phyloP scores from a whole-genome alignment of 2,113 vertebrate genomes.

The Puntigrus tetrazona region DNA sequence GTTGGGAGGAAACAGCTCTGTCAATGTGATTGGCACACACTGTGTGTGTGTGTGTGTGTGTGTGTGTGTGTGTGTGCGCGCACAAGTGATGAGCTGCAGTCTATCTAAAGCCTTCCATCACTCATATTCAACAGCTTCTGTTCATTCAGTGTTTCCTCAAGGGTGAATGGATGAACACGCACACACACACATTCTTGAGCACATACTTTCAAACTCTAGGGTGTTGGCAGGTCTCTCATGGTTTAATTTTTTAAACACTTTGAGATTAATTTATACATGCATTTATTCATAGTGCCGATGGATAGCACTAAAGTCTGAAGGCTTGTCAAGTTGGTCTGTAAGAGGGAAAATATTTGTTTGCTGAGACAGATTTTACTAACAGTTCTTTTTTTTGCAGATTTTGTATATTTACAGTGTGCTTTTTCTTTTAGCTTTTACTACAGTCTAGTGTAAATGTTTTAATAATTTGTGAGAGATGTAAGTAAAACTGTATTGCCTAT shows the following conservation, averaged over 20 bases:
- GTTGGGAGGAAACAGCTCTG: constrained; percentile 38
- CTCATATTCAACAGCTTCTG: constrained; percentile 29
- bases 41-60: constrained; percentile 3
- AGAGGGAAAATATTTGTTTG: background rate
- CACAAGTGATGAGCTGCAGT: constrained; percentile 25
- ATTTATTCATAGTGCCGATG: background rate
- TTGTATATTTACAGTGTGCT: too few relatives aligned
- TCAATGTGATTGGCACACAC: constrained; percentile 52
- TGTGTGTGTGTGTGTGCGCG: background rate
- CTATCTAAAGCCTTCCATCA: constrained; percentile 28
- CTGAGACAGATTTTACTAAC: too few relatives aligned
- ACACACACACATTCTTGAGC: background rate
- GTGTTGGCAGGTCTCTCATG: background rate
- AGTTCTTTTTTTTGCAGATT: too few relatives aligned
- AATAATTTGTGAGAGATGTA: background rate
- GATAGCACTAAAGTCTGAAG: background rate
- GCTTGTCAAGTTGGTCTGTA: background rate
- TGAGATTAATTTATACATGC: background rate
- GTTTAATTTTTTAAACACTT: background rate
- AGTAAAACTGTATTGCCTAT: background rate
- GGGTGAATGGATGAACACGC: background rate
- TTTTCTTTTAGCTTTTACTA: too few relatives aligned
- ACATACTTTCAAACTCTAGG: background rate
- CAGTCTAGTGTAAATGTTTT: background rate
- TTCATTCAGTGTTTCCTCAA: constrained; percentile 35